Base-by-base conservation (phyloP, 2,888 invertebrate genomes). In the Eristalinus aeneus region DNA sequence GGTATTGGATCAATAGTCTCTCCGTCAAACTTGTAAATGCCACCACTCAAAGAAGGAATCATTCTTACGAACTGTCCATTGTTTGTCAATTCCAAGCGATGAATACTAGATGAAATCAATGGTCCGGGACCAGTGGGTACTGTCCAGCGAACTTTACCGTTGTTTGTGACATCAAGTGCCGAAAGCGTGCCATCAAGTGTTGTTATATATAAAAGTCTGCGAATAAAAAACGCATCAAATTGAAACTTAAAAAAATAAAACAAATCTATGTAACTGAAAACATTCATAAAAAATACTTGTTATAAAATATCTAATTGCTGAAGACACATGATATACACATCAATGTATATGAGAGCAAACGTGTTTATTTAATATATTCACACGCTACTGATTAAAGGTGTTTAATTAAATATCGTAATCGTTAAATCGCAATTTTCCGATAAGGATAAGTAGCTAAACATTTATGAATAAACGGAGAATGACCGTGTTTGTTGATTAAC, bases 1-100 rank as follows among this genome's bases (percentile, higher is more conserved):
- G 98, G 98, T 84, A 98, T 93, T 0, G 97, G 96, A 92, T 98
- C 97, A 64, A 99, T 95, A 84, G 95, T 96, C 82, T 96, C 96
- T 0, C 97, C 98, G 92, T 98, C 97, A 91, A 98, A 96, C 92
- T 97, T 97, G 93, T 98, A 99, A 65, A 99, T 94, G 2, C 96
- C 95, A 1, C 99, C 99, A 90, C 96, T 96, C 10, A 99, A 93
- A 0, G 99, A 98, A 1, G 99, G 99, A 90, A 99, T 98, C 90
- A 99, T 94, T 64, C 97, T 94, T 20, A 97, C 95, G 95, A 96
- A 96, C 91, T 97, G 96, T 1, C 97, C 98, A 90, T 96, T 96
- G 75, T 96, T 96, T 46, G 96, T 96, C 56, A 97, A 92, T 94
- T 98, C 97, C 89, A 97, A 94, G 89, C 96, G 95, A 91, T 97